A percentile compares a stretch with the other conserved stretches of the same genome.
Conservation (phyloP, 2,888 invertebrate species). For the Tipula confusa region DNA sequence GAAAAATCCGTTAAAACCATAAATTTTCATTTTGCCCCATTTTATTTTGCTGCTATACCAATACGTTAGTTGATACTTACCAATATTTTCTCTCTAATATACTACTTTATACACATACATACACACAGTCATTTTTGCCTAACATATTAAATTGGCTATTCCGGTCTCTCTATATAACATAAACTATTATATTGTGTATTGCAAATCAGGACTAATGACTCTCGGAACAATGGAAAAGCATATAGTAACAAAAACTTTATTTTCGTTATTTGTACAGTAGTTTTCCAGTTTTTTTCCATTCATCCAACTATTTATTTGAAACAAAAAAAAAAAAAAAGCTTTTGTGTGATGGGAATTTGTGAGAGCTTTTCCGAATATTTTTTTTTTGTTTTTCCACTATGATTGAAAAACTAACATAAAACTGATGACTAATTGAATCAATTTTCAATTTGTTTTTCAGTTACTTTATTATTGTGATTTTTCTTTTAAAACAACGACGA, state of each 20-base stretch:
- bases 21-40: neutral
- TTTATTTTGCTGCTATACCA: neutral
- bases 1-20: conserved; percentile 20
- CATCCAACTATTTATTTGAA: conserved; percentile 12
- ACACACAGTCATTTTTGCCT: neutral
- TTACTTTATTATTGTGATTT: conserved; percentile 9
- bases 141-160: conserved; percentile 20
- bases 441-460: conserved; percentile 25
- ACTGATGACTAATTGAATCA: conserved; percentile 25
- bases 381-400: neutral
- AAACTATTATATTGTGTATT: conserved; percentile 4
- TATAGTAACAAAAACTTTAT: conserved; percentile 27
- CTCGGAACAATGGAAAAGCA: conserved; percentile 21
- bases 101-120: neutral
- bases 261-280: conserved; percentile 33
- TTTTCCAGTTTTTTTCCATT: conserved; percentile 32
- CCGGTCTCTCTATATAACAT: neutral
- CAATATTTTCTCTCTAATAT: neutral
- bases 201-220: conserved; percentile 30
- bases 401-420: conserved; percentile 16
- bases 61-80: neutral
- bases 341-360: conserved; percentile 3
- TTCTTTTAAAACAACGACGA: conserved; percentile 16
- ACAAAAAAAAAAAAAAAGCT: conserved; percentile 6
- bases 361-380: neutral